phyloP scores from a whole-genome alignment of 2,888 invertebrate genomes.

The Polydrusus cervinus region DNA sequence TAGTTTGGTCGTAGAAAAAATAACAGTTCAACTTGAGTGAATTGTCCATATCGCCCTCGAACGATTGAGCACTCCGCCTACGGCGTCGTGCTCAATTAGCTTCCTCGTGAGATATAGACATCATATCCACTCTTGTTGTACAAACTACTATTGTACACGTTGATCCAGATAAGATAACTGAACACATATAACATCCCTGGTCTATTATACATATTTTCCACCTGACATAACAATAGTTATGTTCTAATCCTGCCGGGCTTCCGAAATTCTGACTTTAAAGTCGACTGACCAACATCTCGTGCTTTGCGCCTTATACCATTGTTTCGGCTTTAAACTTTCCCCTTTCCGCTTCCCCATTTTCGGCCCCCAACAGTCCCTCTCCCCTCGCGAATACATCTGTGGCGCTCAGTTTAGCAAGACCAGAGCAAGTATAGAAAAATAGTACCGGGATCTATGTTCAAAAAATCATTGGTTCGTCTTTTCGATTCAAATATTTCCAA shows the following conservation, averaged over 20 bases:
- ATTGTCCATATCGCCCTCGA: too few species aligned
- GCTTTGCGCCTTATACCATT: slow-evolving; percentile 54
- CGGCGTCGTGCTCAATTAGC: too few species aligned
- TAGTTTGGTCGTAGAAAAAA: too few species aligned
- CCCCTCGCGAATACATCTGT: slow-evolving; percentile 61
- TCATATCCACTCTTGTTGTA: too few species aligned
- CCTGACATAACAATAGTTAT: slow-evolving; percentile 30
- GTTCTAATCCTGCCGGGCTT: slow-evolving; percentile 24
- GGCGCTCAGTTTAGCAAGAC: slow-evolving; percentile 75
- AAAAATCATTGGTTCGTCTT: slow-evolving; percentile 50
- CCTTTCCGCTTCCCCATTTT: slow-evolving; percentile 43
- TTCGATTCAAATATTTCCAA: too few species aligned
- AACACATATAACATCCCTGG: neutral
- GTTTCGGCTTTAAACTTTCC: slow-evolving; percentile 55
- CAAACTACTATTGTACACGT: too few species aligned
- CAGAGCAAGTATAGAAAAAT: slow-evolving; percentile 72
- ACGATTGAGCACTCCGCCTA: too few species aligned
- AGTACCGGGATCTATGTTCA: slow-evolving; percentile 68
- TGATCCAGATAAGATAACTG: neutral
- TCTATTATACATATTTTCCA: slow-evolving; percentile 26
- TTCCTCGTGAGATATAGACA: too few species aligned
- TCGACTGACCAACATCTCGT: slow-evolving; percentile 55
- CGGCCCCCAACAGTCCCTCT: slow-evolving; percentile 50
- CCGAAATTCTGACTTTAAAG: slow-evolving; percentile 51
- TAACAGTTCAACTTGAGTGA: too few species aligned